These are phyloP conservation scores for Peromyscus nudipes DNA, from an alignment of 2,797 vertebrate species.

Conservation along the genomic window DNA sequence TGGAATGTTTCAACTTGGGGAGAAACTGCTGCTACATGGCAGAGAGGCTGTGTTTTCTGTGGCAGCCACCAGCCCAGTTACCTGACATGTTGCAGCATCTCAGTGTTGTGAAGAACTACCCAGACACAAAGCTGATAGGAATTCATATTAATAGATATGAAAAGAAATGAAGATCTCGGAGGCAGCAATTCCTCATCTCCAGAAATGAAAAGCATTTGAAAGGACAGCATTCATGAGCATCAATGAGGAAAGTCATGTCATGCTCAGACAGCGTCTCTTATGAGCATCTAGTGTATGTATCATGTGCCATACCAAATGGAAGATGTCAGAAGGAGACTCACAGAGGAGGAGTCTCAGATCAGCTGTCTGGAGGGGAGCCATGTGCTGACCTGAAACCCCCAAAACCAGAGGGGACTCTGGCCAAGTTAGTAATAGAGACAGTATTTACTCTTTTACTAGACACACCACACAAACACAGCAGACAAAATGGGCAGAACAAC, in stretches of 20 bases:
- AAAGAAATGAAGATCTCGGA: neutral
- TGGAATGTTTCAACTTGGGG: neutral
- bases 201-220: slow-evolving; percentile 10
- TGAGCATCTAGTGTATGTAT: neutral
- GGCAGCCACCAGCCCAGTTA: neutral
- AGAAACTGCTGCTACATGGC: neutral
- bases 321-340: neutral
- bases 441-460: neutral
- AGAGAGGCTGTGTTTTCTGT: neutral
- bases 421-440: neutral
- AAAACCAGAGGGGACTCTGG: neutral
- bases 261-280: neutral
- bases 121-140: neutral
- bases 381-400: neutral
- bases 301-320: too few relatives aligned
- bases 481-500: neutral
- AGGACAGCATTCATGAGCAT: neutral
- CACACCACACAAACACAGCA: neutral
- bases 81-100: neutral
- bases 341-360: neutral
- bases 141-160: neutral
- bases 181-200: neutral
- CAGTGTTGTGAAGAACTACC: neutral
- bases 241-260: neutral
- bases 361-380: neutral